Evolutionary conservation across 2,888 invertebrate species (phyloP).

Genomic region (Podotricha telesiphe): DNA sequence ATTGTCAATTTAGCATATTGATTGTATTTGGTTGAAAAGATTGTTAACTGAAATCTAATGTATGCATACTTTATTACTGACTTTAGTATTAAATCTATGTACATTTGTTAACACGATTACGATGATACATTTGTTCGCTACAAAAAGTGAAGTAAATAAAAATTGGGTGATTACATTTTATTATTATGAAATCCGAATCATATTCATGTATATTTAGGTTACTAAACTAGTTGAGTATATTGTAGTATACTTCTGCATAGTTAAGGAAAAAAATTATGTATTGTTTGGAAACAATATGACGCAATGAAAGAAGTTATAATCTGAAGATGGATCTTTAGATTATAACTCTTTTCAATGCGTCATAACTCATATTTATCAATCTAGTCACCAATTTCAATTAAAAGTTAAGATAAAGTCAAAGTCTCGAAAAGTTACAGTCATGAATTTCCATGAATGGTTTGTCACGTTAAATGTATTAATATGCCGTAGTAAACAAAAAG

Average conservation of each 20-base stretch:
- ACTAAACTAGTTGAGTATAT: neutral
- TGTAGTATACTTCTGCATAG: neutral
- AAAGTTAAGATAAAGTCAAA: neutral
- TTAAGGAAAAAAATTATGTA: too few species aligned
- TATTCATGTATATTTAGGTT: neutral
- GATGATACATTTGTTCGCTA: conserved; percentile 5
- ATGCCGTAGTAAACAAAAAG: conserved; percentile 34
- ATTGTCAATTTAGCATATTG: conserved; percentile 41
- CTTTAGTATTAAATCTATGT: conserved; percentile 41
- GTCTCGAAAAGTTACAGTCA: neutral
- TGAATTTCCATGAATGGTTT: neutral
- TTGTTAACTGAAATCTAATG: neutral
- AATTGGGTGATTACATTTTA: conserved; percentile 3
- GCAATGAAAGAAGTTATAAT: too few species aligned
- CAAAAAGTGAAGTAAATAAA: neutral
- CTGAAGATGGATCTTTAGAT: too few species aligned
- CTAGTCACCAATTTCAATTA: neutral
- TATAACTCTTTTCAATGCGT: too few species aligned
- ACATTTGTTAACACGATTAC: conserved; percentile 20
- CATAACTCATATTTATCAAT: neutral
- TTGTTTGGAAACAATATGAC: too few species aligned
- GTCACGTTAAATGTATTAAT: conserved; percentile 37
- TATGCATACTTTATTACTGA: conserved; percentile 22
- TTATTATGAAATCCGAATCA: neutral
- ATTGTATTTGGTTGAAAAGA: too few species aligned